Percentiles rank a stretch among this genome's conserved stretches.
Conservation (phyloP, 2,888 invertebrate species). For the Lingula anatina region DNA sequence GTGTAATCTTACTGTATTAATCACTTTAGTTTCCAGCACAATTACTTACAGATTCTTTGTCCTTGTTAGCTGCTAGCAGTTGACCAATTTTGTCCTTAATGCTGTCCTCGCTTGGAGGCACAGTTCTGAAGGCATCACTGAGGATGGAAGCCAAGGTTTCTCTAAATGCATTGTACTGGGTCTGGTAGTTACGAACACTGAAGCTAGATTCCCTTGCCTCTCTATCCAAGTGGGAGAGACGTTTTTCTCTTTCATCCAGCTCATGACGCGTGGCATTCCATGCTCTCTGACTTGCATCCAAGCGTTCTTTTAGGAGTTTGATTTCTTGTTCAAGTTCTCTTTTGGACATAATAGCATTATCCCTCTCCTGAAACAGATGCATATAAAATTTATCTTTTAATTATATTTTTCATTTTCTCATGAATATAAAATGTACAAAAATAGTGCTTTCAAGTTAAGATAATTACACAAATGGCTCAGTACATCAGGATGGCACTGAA, state of each 20-base stretch:
- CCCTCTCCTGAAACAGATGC: constrained; percentile 26
- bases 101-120: constrained; percentile 35
- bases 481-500: no score
- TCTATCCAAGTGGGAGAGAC: constrained; percentile 21
- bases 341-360: constrained; percentile 29
- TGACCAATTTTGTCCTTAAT: constrained; percentile 32
- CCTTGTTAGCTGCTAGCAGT: constrained; percentile 23
- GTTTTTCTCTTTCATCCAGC: constrained; percentile 27
- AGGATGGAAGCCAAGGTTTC: constrained; percentile 41
- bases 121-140: constrained; percentile 20
- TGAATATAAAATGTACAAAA: no score
- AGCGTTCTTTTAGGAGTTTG: constrained; percentile 29
- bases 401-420: no score
- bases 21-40: not conserved
- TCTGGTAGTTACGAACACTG: constrained; percentile 19
- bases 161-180: constrained; percentile 29
- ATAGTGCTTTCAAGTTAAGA: no score
- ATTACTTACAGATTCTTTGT: constrained; percentile 31
- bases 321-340: constrained; percentile 37
- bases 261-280: constrained; percentile 32
- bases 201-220: constrained; percentile 21
- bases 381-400: no score
- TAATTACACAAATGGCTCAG: no score
- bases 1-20: not conserved
- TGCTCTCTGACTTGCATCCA: constrained; percentile 32